These are phyloP conservation scores for Aleiodes leptofemur DNA, from an alignment of 2,888 invertebrate species.

Conservation along the genomic window DNA sequence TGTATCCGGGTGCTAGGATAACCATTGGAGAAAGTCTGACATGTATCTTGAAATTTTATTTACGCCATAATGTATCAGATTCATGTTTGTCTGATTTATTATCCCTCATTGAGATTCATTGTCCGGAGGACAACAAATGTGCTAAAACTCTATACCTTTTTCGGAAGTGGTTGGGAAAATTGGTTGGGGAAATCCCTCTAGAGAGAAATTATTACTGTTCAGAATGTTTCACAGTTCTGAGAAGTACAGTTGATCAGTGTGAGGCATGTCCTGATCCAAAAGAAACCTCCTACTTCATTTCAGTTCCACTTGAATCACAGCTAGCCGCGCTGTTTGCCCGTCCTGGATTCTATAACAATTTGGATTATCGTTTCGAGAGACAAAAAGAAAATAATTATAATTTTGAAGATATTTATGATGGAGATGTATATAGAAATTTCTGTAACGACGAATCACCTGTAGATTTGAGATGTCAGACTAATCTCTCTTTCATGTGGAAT, in stretches of 20 bases:
- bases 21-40: too few relatives aligned
- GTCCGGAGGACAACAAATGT: too few relatives aligned
- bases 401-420: constrained; percentile 53
- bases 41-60: too few relatives aligned
- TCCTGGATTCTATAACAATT: constrained; percentile 38
- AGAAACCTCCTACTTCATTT: constrained; percentile 47
- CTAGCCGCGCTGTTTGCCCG: constrained; percentile 42
- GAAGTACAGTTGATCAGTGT: constrained; percentile 15
- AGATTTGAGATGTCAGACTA: constrained; percentile 40
- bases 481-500: constrained; percentile 52
- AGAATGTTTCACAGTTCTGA: too few relatives aligned
- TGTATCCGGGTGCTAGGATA: too few relatives aligned
- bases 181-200: too few relatives aligned
- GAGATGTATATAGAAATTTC: constrained; percentile 45
- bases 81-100: too few relatives aligned
- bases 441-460: constrained; percentile 3
- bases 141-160: too few relatives aligned
- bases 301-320: constrained; percentile 49
- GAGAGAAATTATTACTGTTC: too few relatives aligned
- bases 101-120: too few relatives aligned
- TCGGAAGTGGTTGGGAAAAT: too few relatives aligned
- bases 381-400: constrained; percentile 40
- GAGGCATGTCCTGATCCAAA: constrained; percentile 18
- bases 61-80: too few relatives aligned
- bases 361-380: constrained; percentile 40